Evolutionary conservation across 1,140 invertebrate species (phyloP).

Genomic region (Drosophila nigromelanica): DNA sequence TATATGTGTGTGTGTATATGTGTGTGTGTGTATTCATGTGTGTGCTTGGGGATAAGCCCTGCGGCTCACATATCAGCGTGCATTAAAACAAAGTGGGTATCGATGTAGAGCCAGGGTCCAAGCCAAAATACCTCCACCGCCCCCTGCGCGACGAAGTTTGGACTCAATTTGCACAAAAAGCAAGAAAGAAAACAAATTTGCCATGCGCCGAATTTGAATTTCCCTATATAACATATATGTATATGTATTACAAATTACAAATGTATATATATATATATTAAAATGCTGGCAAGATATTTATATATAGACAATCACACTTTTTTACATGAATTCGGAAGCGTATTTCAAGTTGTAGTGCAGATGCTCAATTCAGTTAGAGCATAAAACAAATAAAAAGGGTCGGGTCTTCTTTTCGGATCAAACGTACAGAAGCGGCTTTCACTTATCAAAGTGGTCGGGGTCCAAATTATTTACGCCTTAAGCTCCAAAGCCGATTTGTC

Average conservation of each 20-base stretch:
- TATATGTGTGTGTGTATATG: constrained; percentile 13
- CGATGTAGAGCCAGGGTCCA: constrained; percentile 67
- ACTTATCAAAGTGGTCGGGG: constrained; percentile 71
- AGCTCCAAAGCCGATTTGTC: constrained; percentile 76
- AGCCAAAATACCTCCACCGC: constrained; percentile 27
- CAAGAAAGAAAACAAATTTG: constrained; percentile 15
- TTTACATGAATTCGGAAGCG: no score
- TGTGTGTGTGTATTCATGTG: constrained; percentile 17
- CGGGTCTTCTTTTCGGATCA: constrained; percentile 49
- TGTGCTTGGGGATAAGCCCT: constrained; percentile 65
- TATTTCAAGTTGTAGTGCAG: background rate
- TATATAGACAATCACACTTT: background rate
- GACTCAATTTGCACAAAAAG: constrained; percentile 73
- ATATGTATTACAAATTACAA: no score
- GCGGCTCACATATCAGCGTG: constrained; percentile 78
- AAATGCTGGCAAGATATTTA: background rate
- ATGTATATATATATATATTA: no score
- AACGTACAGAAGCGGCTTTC: constrained; percentile 56
- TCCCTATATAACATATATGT: constrained; percentile 1
- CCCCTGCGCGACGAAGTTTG: constrained; percentile 18
- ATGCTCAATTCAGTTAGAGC: background rate
- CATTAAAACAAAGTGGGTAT: constrained; percentile 81
- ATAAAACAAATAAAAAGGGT: constrained; percentile 42
- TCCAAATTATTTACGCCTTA: constrained; percentile 78
- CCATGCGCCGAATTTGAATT: background rate